phyloP scores from a whole-genome alignment of 2,888 invertebrate species.

The Rhamphomyia laevipes region DNA sequence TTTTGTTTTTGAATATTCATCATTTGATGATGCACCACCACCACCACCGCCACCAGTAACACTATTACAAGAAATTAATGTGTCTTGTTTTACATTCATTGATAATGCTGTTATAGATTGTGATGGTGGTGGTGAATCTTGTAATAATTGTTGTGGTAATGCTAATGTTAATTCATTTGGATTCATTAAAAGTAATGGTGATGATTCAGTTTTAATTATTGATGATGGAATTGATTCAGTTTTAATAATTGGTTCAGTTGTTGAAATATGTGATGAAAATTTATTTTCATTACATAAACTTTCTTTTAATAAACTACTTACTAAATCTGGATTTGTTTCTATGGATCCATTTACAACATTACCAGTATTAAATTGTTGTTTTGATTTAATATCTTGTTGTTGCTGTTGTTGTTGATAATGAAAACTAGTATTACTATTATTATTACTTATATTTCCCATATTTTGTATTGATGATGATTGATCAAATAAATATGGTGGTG shows the following conservation, averaged over 20 bases:
- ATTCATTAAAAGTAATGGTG: neutral
- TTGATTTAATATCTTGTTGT: constrained; percentile 10
- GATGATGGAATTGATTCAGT: neutral
- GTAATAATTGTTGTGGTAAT: constrained; percentile 15
- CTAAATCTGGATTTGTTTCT: constrained; percentile 58
- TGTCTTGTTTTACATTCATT: constrained; percentile 16
- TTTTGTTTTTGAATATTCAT: constrained; percentile 15
- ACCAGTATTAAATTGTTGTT: constrained; percentile 9
- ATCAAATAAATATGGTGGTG: neutral
- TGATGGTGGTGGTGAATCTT: neutral
- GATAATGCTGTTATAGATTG: constrained; percentile 6
- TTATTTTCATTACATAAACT: constrained; percentile 38
- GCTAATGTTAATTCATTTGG: constrained; percentile 12
- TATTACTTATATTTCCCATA: too few relatives aligned
- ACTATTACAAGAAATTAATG: constrained; percentile 17
- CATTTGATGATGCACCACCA: constrained; percentile 10
- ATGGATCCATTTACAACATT: constrained; percentile 45
- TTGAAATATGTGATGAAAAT: constrained; percentile 12
- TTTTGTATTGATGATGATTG: neutral
- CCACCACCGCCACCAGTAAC: constrained; percentile 22
- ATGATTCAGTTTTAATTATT: neutral
- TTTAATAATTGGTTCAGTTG: neutral
- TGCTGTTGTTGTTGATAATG: constrained; percentile 2
- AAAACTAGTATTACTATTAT: too few relatives aligned
- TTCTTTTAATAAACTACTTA: constrained; percentile 58